Base-by-base conservation (phyloP, 2,113 vertebrate species). In the Montifringilla adamsi region DNA sequence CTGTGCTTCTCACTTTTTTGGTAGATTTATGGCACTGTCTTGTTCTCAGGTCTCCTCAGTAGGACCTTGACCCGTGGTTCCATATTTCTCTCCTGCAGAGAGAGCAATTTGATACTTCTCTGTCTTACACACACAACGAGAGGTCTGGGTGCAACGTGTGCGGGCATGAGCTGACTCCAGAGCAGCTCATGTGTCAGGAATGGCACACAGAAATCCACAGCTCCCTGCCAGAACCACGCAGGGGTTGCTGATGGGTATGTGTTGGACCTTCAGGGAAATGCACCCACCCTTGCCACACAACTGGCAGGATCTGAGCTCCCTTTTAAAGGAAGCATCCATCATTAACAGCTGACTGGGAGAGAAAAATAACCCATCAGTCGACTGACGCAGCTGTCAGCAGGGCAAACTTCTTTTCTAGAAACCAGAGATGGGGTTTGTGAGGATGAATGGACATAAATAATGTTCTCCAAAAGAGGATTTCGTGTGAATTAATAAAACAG, bases 341-440 rank as follows among this genome's bases (percentile, higher is more conserved):
- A 62, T 17, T 49, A 41, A 35, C 17, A 46, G 19, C 43, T 88
- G 59, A 22, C 35, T 52, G 60, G 7, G 14, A 69, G 26, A 27
- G 24, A 68, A 72, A 77, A 82, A 85, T 11, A 67, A 46, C 26
- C 21, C 11, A 7, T 30, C 15, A 27, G 19, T 3, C 0, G 0
- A 31, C 43, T 76, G 53, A 68, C 28, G 41, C 26, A 55, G 39
- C 15, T 63, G 31, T 22, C 74, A 78, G 59, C 43, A 76, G 13
- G 11, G 11, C 18, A 90, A 35, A 53, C 3, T 60, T 43, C 23
- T 76, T 46, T 31, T 68, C 7, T 15, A 46, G 37, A 60, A 68
- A 39, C 7, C 26, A 74, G 31, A 60, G 20, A 23, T 22, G 7
- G 4, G 10, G 2, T 76, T 83, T 60, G 30, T 50, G 46, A 56